Evolutionary conservation across 2,888 invertebrate genomes (phyloP), one percentile per base, ranked within the genome.

Genomic region (Synanthedon vespiformis): DNA sequence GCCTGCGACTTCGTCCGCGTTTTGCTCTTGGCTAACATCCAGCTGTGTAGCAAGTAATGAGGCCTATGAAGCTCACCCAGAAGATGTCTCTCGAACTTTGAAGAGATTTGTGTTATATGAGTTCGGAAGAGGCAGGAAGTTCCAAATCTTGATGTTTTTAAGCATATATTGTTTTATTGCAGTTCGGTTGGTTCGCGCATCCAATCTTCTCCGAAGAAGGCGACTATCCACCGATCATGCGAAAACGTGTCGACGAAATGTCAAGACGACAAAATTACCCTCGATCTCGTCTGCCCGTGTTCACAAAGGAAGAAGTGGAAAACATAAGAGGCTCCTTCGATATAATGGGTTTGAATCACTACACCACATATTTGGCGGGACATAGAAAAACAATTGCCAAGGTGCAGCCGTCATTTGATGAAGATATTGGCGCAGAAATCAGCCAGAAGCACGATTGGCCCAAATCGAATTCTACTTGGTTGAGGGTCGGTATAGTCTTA

Each of bases 271-370:
- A 92, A 70, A 89, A 90, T 8, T 91, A 87, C 59, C 65, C 75
- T 0, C 76, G 86, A 14, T 92, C 93, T 0, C 88, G 92, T 10
- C 79, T 93, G 2, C 92, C 93, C 0, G 66, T 64, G 54, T 92
- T 93, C 64, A 90, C 90, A 0, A 47, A 64, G 0, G 81, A 89
- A 18, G 92, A 94, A 79, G 80, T 92, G 8, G 68, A 77, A 10
- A 77, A 82, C 52, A 89, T 94, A 18, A 77, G 73, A 40, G 91
- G 89, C 0, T 90, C 93, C 0, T 85, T 88, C 1, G 94, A 95
- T 68, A 94, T 92, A 74, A 82, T 94, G 51, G 94, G 93, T 0
- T 68, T 94, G 14, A 94, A 95, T 67, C 90, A 92, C 55, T 95
- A 95, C 68, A 91, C 92, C 0, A 87, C 91, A 0, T 81, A 79